Conservation (phyloP, 2,113 vertebrate species). For the Salvator merianae region DNA sequence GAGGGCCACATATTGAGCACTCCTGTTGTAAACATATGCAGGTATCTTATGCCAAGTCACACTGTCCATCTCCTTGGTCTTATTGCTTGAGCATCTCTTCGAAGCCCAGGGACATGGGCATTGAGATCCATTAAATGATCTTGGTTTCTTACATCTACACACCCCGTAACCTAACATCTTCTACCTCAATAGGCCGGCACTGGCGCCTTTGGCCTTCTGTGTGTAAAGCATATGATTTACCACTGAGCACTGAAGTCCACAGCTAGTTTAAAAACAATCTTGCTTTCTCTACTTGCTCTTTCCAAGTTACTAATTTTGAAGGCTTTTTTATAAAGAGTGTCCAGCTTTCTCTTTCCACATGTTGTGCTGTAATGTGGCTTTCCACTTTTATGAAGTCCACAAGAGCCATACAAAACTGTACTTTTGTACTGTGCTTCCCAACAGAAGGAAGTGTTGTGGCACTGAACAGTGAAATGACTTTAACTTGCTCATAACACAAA, state of each 20-base stretch:
- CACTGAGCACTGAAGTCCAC: background rate
- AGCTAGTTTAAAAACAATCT: background rate
- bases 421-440: background rate
- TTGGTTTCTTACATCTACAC: too few relatives aligned
- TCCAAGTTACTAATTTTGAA: background rate
- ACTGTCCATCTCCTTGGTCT: too few relatives aligned
- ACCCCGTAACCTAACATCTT: too few relatives aligned
- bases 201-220: background rate
- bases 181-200: too few relatives aligned
- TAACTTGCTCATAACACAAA: fast-evolving
- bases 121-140: too few relatives aligned
- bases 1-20: too few relatives aligned
- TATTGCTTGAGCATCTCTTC: too few relatives aligned
- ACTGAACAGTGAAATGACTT: fast-evolving
- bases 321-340: background rate
- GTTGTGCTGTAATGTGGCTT: background rate
- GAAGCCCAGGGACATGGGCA: too few relatives aligned
- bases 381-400: background rate
- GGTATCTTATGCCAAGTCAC: background rate
- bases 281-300: background rate
- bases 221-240: background rate
- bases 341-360: background rate
- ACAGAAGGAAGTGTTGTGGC: conserved; percentile 1
- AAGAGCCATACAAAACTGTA: background rate
- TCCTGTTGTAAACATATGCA: too few relatives aligned